A percentile compares a stretch with the other conserved stretches of the same genome.
Evolutionary conservation across 2,113 vertebrate species (phyloP).

Genomic region (Cyrtonyx montezumae): DNA sequence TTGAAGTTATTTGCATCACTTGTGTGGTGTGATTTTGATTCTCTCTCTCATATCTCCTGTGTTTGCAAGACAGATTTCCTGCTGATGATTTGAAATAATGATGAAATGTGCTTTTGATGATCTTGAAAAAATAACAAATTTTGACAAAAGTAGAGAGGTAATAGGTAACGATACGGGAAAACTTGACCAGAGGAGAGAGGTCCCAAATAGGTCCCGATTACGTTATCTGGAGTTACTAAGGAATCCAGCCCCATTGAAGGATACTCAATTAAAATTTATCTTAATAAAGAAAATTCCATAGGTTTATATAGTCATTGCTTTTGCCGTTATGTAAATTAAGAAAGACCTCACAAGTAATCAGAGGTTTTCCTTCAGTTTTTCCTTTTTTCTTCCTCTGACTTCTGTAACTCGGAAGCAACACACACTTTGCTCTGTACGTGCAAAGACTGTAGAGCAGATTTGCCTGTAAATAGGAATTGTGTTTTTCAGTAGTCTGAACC

Average conservation of each 20-base stretch:
- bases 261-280: neutral
- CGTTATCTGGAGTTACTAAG: neutral
- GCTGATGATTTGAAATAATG: neutral
- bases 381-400: neutral
- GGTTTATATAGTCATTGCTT: neutral
- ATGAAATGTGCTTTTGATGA: neutral
- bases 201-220: neutral
- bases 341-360: neutral
- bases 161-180: neutral
- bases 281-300: neutral
- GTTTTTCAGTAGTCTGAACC: neutral
- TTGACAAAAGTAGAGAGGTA: neutral
- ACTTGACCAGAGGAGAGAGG: neutral
- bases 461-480: neutral
- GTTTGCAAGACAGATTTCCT: neutral
- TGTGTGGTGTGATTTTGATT: neutral
- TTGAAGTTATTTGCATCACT: constrained; percentile 1
- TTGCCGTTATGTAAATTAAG: neutral
- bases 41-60: neutral
- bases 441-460: neutral
- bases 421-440: neutral
- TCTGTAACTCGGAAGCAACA: neutral
- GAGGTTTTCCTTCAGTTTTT: neutral
- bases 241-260: neutral
- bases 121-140: neutral